phyloP scores from a whole-genome alignment of 2,113 vertebrate genomes.

The Excalfactoria chinensis region DNA sequence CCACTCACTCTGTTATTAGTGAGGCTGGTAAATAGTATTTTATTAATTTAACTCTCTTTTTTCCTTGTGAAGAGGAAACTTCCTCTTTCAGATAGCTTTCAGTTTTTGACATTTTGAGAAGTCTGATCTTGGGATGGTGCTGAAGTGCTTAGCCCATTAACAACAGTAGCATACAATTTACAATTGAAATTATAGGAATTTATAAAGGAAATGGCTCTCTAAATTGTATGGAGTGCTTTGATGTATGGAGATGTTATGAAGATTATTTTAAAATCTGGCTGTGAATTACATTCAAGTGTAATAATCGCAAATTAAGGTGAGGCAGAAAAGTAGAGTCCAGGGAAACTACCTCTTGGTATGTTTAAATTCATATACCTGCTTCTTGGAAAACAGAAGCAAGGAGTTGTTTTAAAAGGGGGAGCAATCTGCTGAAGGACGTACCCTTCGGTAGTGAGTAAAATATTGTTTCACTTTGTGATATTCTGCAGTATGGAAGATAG shows the following conservation, averaged over 20 bases:
- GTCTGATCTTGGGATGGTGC: not conserved
- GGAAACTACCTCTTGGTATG: not conserved
- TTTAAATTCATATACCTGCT: not conserved
- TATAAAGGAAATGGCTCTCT: not conserved
- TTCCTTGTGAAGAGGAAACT: not conserved
- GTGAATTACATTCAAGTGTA: not conserved
- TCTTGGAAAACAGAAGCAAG: not conserved
- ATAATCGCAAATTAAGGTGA: not conserved
- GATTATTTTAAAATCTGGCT: not conserved
- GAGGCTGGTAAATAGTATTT: not conserved
- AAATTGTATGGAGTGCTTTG: not conserved
- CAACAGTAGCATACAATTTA: not conserved
- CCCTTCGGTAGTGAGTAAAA: not conserved
- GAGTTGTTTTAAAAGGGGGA: not conserved
- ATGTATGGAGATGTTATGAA: not conserved
- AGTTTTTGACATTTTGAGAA: slow-evolving; percentile 11
- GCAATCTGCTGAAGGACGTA: not conserved
- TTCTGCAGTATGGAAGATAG: not conserved
- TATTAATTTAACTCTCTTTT: not conserved
- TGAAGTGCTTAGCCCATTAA: not conserved
- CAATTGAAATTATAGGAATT: not conserved
- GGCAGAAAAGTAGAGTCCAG: not conserved
- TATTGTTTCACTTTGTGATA: not conserved
- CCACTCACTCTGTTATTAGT: not conserved
- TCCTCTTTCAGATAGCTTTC: not conserved